A percentile compares a stretch with the other conserved stretches of the same genome.
Conservation (phyloP, 1,140 invertebrate species). For the Acromyrmex charruanus region DNA sequence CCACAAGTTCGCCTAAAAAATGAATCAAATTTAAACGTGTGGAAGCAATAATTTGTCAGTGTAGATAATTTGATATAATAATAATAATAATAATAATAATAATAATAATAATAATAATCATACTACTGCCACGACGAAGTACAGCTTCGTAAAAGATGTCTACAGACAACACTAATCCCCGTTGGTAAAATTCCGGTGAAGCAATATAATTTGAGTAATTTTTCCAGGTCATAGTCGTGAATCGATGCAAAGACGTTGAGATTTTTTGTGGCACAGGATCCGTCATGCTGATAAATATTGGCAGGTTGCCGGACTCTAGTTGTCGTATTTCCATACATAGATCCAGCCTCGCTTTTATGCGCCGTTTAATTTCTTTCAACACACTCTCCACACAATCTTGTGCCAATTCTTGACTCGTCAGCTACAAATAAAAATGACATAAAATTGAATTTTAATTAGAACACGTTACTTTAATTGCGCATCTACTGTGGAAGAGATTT, state of each 20-base stretch:
- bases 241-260: conserved; percentile 80
- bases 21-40: conserved; percentile 10
- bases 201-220: conserved; percentile 77
- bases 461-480: background rate
- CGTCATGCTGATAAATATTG: conserved; percentile 70
- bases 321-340: conserved; percentile 93
- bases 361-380: conserved; percentile 90
- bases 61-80: conserved; percentile 15
- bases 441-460: conserved; percentile 10
- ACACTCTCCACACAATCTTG: conserved; percentile 90
- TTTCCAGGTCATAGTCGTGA: conserved; percentile 81
- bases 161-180: conserved; percentile 87
- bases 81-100: conserved; percentile 27
- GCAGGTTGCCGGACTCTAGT: conserved; percentile 89
- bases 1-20: conserved; percentile 89
- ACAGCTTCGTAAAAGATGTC: conserved; percentile 91
- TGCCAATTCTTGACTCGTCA: conserved; percentile 86
- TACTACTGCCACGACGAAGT: conserved; percentile 90
- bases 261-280: conserved; percentile 83
- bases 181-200: conserved; percentile 77
- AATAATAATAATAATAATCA: conserved; percentile 62
- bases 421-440: conserved; percentile 68
- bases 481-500: background rate
- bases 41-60: conserved; percentile 10
- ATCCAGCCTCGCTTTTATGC: conserved; percentile 91